Percentiles rank a stretch among this genome's conserved stretches.
phyloP scores from a whole-genome alignment of 2,113 vertebrate genomes.

The Chaenogobius annularis region DNA sequence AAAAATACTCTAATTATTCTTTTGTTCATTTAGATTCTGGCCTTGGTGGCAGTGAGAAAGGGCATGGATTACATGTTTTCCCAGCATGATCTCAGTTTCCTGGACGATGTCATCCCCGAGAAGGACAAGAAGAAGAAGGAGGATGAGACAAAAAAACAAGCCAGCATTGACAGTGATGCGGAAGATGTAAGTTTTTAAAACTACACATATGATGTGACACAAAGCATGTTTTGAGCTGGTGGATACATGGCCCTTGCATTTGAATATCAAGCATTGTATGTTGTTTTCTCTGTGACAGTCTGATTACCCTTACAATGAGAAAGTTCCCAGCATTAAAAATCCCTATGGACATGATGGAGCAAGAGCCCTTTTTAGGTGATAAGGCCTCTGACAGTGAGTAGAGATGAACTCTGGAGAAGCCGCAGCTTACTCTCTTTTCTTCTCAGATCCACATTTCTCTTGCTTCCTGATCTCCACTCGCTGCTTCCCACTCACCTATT shows the following conservation, averaged over 20 bases:
- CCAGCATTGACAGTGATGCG: conserved; percentile 89
- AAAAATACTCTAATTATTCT: not conserved
- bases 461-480: conserved; percentile 1
- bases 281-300: conserved; percentile 86
- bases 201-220: not conserved
- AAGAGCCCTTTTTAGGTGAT: conserved; percentile 97
- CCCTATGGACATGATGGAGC: conserved; percentile 99
- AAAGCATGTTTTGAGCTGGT: not conserved
- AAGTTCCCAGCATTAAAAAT: conserved; percentile 99
- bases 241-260: not conserved
- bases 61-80: conserved; percentile 97
- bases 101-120: conserved; percentile 97
- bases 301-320: conserved; percentile 96
- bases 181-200: conserved; percentile 85
- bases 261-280: conserved; percentile 26
- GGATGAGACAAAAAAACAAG: conserved; percentile 90
- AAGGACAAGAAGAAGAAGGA: conserved; percentile 99
- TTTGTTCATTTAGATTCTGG: conserved; percentile 84
- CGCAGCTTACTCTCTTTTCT: not conserved
- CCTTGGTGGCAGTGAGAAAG: conserved; percentile 95
- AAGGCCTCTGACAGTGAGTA: conserved; percentile 98
- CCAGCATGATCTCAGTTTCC: conserved; percentile 94
- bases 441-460: conserved; percentile 21
- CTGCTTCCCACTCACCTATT: not conserved
- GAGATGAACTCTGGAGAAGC: conserved; percentile 56